Evolutionary conservation across 2,888 invertebrate species (phyloP), one percentile per base, ranked within the genome.

Genomic region (Tiliacea aurago): DNA sequence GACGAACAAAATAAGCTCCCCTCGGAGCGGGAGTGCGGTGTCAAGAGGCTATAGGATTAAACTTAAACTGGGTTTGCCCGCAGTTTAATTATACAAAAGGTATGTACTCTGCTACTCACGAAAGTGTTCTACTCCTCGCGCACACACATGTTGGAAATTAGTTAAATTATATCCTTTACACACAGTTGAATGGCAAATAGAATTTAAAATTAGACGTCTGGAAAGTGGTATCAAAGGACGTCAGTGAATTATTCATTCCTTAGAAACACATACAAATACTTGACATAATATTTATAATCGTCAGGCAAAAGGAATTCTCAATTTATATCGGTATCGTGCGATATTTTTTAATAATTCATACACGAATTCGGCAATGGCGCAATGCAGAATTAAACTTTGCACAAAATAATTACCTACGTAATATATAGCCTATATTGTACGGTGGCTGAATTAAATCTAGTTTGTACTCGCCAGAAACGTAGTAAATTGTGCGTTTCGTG

Each of bases 41-140:
- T 96, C 96, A 96, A 96, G 95, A 95, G 95, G 96, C 95, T 95
- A 95, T 94, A 95, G 95, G 95, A 96, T 96, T 96, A 95, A 95
- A 96, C 95, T 95, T 94, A 94, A 95, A 96, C 95, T 94, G 93
- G 94, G 94, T 95, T 95, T 94, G 93, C 93, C 95, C 93, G 91
- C 94, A 95, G 94, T 95, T 95, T 95, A 96, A 95, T 96, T 95
- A 95, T 95, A 95, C 95, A 95, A 95, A 95, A 95, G 94, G 95
- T 94, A 94, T 93, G 81, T 87, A 92, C 91, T 91, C 90, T 87
- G 90, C 90, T 91, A 93, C 92, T 93, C 92, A 91, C 89, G 91
- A 92, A 92, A 94, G 93, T 93, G 92, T 91, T 89, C 87, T 89
- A 90, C 91, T 91, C 86, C 90, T 90, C 92, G 87, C 89, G 85